Conservation (phyloP, 2,888 invertebrate species). For the Rotaria socialis region DNA sequence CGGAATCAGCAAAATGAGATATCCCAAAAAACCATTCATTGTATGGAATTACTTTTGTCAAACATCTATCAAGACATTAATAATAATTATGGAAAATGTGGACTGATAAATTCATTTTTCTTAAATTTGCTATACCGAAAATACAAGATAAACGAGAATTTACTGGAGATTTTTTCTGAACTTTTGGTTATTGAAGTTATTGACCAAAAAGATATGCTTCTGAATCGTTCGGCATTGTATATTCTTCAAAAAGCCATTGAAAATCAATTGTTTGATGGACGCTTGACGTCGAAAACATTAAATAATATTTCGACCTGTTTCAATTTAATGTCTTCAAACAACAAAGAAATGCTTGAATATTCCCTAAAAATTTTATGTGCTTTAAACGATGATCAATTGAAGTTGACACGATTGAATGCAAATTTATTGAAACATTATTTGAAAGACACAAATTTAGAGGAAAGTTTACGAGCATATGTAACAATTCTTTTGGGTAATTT, state of each 20-base stretch:
- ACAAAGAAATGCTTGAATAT: conserved; percentile 13
- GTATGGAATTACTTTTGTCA: not conserved
- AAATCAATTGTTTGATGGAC: not conserved
- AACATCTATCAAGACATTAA: not conserved
- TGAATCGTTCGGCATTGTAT: not conserved
- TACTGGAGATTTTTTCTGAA: not conserved
- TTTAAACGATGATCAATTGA: conserved; percentile 18
- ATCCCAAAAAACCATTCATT: not conserved
- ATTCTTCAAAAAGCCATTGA: not conserved
- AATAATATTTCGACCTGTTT: not conserved
- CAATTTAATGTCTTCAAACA: not conserved
- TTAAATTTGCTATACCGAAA: not conserved
- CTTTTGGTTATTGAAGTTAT: not conserved
- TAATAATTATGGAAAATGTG: not conserved
- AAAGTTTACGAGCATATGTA: not conserved
- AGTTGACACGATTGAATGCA: not conserved
- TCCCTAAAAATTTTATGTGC: not conserved
- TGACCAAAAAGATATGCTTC: not conserved
- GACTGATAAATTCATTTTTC: not conserved
- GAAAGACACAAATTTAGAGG: not conserved
- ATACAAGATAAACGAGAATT: not conserved
- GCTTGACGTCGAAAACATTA: not conserved
- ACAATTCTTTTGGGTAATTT: conserved; percentile 3
- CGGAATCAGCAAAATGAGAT: not conserved
- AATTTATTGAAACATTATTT: not conserved